Conservation (phyloP, 2,888 invertebrate genomes). For the Chrysomela aeneicollis region DNA sequence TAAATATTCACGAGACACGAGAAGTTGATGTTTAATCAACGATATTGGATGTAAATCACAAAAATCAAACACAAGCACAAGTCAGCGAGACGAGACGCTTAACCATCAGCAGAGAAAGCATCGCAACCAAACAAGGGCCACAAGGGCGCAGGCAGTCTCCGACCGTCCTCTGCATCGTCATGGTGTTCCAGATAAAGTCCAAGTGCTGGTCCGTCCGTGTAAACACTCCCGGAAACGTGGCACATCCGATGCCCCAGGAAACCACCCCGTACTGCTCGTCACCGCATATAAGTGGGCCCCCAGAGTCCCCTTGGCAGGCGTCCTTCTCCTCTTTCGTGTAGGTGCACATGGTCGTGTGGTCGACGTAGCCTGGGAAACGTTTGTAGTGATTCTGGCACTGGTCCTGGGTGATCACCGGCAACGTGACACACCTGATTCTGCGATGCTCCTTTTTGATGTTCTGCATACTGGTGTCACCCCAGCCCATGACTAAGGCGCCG, state of each 20-base stretch:
- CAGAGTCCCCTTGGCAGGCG: slow-evolving; percentile 31
- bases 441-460: background rate
- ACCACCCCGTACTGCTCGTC: slow-evolving; percentile 28
- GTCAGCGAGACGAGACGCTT: too few species aligned
- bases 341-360: slow-evolving; percentile 20
- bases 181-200: slow-evolving; percentile 14
- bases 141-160: too few species aligned
- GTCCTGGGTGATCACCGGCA: background rate
- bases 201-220: slow-evolving; percentile 27
- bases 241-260: slow-evolving; percentile 29
- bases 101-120: too few species aligned
- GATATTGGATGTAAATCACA: too few species aligned
- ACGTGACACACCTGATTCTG: slow-evolving; percentile 5
- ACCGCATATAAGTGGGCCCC: slow-evolving; percentile 29
- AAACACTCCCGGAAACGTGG: slow-evolving; percentile 23
- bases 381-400: background rate
- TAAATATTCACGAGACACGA: too few species aligned
- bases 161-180: background rate
- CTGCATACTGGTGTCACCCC: background rate
- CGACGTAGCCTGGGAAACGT: background rate
- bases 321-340: slow-evolving; percentile 17
- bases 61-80: too few species aligned
- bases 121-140: too few species aligned
- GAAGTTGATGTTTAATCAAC: too few species aligned
- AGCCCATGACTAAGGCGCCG: slow-evolving; percentile 8